Base-by-base conservation (phyloP, 1,140 invertebrate species). In the Zaprionus ornatus region DNA sequence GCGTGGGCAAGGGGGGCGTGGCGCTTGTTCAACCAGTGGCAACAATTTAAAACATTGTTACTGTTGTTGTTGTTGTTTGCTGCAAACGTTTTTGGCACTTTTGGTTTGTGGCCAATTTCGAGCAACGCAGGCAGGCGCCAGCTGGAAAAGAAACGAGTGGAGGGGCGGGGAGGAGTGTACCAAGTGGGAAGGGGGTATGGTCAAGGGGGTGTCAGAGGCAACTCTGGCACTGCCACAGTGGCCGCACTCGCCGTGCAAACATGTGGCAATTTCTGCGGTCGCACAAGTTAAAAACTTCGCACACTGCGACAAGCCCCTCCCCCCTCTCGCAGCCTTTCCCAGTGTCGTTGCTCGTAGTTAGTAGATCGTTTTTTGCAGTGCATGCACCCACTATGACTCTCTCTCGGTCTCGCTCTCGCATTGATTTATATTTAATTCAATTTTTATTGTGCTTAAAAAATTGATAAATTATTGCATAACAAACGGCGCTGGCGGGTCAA, bases 381-480 rank as follows among this genome's bases (percentile, higher is more conserved):
- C 25, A 27, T 55, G 4, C 1, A 1, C 7, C 27, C 37, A 32
- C 29, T 32, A 32, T 15, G 5, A 13, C 10, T 29, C 2, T 10
- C 27, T 12, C n/a, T 35, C 6, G n/a, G n/a, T 37, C 35, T 13
- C 55, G 19, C 37, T 57, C 17, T 23, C 21, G 61, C 64, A 72
- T 74, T 88, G 84, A 88, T 88, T 88, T 88, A 88, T 90, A 90
- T 88, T 88, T 88, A 84, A 88, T 88, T 84, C 85, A 90, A 88
- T 88, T 88, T 90, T 88, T 88, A 90, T 84, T 90, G 85, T 84
- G 78, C 78, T 80, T 72, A 80, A 87, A 87, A 88, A 88, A 84
- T 84, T 71, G 75, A 76, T 90, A 88, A 90, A 90, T 84, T 81
- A 88, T 87, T 67, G 72, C 79, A 65, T 64, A 74, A 80, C 77